Percentiles rank a stretch among this genome's conserved stretches.
These are phyloP conservation scores for Epistrophella euchroma DNA, from an alignment of 2,888 invertebrate genomes.

Conservation along the genomic window DNA sequence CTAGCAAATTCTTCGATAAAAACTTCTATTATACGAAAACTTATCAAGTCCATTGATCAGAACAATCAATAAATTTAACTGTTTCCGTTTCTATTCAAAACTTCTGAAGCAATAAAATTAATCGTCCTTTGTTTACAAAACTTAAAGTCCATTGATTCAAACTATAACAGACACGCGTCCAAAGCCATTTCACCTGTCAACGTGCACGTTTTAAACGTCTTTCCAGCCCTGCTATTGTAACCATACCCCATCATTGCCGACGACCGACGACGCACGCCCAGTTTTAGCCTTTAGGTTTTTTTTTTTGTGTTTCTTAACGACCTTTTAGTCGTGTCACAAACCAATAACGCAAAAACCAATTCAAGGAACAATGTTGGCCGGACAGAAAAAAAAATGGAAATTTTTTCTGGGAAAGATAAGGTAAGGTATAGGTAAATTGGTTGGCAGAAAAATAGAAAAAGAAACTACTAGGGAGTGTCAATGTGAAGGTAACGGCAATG, in stretches of 20 bases:
- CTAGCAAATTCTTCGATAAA: neutral
- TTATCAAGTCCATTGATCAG: conserved; percentile 17
- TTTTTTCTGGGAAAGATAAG: neutral
- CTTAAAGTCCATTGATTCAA: conserved; percentile 41
- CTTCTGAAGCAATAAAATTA: conserved; percentile 49
- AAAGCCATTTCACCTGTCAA: conserved; percentile 52
- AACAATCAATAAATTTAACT: conserved; percentile 39
- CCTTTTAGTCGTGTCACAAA: conserved; percentile 31
- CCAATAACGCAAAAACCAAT: conserved; percentile 49
- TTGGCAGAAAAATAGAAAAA: conserved; percentile 41
- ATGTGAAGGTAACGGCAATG: conserved; percentile 45
- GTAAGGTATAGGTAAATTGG: neutral
- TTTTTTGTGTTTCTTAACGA: conserved; percentile 1
- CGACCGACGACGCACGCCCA: neutral
- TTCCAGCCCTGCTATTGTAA: neutral
- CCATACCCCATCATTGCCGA: neutral
- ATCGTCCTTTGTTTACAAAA: neutral
- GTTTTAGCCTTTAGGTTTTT: conserved; percentile 19
- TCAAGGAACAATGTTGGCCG: conserved; percentile 17
- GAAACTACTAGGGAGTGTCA: conserved; percentile 56
- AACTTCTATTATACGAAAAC: neutral
- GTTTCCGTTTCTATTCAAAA: conserved; percentile 7
- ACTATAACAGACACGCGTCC: conserved; percentile 41
- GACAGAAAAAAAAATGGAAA: conserved; percentile 8
- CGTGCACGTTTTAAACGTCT: conserved; percentile 37